Base-by-base conservation (phyloP, 2,888 invertebrate species). In the Drosophila fungiperda region DNA sequence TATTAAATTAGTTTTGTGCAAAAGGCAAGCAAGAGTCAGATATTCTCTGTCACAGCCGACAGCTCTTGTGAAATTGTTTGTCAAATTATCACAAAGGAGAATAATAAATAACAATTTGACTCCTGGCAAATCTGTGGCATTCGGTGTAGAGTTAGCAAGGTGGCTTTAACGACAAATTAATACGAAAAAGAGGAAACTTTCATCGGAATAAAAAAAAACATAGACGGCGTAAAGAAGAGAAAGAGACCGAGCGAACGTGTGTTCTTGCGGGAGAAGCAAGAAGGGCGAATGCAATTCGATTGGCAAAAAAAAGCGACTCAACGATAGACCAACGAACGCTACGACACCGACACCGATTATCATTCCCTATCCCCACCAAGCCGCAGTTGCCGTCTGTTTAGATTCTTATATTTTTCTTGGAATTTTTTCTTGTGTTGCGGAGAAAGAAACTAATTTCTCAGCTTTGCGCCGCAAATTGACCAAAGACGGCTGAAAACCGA, bases 311-410 rank as follows among this genome's bases (percentile, higher is more conserved):
- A 36, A 49, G 26, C 63, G 66, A 77, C 76, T 70, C 60, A 76
- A 35, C 79, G 79, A 79, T 79, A 74, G 32, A 32, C 42, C 32
- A 23, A 49, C 15, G 48, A 29, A 29, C 29, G 29, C 29, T 29
- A 57, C 54, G 75, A 78, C 71, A 74, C 58, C 77, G 77, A 63
- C 60, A 77, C 64, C 72, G 76, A 78, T 66, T 68, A 65, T 71
- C 67, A 68, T 64, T 32, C 55, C 71, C 58, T 48, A 42, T 52
- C 32, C 23, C 59, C 60, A 29, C 38, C 36, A n/a, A 49, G n/a
- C 32, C 15, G 15, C 11, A 49, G 57, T 29, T 36, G 55, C 62
- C 68, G 78, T 62, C 79, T 73, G 78, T 68, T 67, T 42, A 49
- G 65, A 45, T 42, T 70, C 64, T 64, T 57, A 50, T 23, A 45